A percentile compares a stretch with the other conserved stretches of the same genome.
phyloP scores from a whole-genome alignment of 2,797 vertebrate species.

The Pangasius mekongensis region DNA sequence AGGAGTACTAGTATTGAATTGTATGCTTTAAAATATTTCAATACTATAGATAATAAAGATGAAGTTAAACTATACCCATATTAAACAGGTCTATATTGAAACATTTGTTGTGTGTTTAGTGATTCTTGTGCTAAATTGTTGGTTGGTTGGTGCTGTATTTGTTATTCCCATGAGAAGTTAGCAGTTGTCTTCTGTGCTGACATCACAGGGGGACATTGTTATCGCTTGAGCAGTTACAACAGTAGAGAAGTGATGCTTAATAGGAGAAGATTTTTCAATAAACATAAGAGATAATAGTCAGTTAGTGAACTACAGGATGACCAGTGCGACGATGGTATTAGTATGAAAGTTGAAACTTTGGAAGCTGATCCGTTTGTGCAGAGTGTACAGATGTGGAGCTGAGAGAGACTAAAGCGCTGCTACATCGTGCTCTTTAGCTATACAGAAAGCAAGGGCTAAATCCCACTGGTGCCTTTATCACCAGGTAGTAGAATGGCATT shows the following conservation, averaged over 20 bases:
- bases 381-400: not conserved
- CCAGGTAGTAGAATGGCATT: not conserved
- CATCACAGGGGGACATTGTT: not conserved
- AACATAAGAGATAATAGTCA: not conserved
- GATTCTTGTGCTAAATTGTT: not conserved
- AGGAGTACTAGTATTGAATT: not conserved
- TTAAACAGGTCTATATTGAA: not conserved
- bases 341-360: not conserved
- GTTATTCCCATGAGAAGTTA: not conserved
- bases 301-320: not conserved
- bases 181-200: not conserved
- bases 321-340: not conserved
- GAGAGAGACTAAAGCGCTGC: not conserved
- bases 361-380: not conserved
- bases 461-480: not conserved
- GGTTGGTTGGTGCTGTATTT: not conserved
- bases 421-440: not conserved
- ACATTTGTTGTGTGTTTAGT: not conserved
- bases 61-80: not conserved
- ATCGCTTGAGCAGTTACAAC: not conserved
- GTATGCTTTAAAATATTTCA: too few relatives aligned
- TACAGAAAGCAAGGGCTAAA: not conserved
- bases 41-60: not conserved
- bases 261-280: not conserved
- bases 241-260: not conserved